Evolutionary conservation across 2,888 invertebrate species (phyloP).

Genomic region (Myopa testacea): DNA sequence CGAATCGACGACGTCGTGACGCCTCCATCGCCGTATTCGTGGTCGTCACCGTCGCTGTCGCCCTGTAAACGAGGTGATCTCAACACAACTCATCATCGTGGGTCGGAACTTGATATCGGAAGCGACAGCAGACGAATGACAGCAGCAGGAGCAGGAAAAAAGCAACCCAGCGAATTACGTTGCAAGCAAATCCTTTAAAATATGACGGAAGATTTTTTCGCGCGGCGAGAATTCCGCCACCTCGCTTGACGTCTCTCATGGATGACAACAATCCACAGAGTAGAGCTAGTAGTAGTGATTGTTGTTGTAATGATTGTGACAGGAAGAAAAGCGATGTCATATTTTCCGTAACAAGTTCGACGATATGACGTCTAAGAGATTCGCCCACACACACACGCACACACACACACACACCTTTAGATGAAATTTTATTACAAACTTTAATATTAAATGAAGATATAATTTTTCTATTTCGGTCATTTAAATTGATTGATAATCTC

Average conservation of each 20-base stretch:
- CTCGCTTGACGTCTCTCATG: background rate
- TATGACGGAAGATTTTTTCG: background rate
- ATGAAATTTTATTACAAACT: too few species aligned
- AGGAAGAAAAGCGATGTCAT: too few species aligned
- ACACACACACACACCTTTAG: too few species aligned
- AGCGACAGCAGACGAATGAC: background rate
- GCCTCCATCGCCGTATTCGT: slow-evolving; percentile 2
- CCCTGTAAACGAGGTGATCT: background rate
- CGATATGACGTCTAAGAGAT: too few species aligned
- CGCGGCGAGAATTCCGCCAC: background rate
- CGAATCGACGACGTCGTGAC: background rate
- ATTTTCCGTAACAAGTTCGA: too few species aligned
- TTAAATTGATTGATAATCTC: too few species aligned
- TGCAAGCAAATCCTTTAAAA: background rate
- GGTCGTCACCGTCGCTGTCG: background rate
- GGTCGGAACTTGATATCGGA: background rate
- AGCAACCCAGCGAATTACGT: background rate
- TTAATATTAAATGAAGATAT: too few species aligned
- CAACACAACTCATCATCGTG: background rate
- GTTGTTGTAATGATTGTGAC: background rate
- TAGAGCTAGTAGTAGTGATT: background rate
- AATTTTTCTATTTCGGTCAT: too few species aligned
- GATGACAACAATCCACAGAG: background rate
- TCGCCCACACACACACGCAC: too few species aligned
- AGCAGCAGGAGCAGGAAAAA: background rate